Conservation (phyloP, 2,888 invertebrate species). For the Aromia moschata region DNA sequence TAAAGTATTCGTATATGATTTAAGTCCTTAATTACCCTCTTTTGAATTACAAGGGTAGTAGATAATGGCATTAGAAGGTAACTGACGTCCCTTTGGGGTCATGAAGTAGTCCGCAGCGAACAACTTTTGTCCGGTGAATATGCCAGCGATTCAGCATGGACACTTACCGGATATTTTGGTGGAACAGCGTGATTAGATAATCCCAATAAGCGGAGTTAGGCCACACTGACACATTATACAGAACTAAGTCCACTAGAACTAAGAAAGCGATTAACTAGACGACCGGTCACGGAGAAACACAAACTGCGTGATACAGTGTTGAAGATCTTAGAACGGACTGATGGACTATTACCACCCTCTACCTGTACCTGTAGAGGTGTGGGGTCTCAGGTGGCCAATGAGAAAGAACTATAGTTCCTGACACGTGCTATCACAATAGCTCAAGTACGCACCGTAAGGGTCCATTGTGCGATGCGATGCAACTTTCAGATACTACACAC, state of each 20-base stretch:
- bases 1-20: no score
- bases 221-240: slow-evolving; percentile 11
- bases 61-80: no score
- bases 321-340: slow-evolving; percentile 41
- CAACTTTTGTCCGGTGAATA: no score
- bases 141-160: no score
- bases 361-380: slow-evolving; percentile 49
- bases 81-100: no score
- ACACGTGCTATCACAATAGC: slow-evolving; percentile 42
- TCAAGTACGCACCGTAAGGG: slow-evolving; percentile 37
- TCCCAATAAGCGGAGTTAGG: slow-evolving; percentile 11
- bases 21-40: no score
- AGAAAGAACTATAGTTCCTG: slow-evolving; percentile 32
- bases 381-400: slow-evolving; percentile 47
- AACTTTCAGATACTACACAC: slow-evolving; percentile 27
- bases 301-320: slow-evolving; percentile 32
- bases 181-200: slow-evolving; percentile 7
- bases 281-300: slow-evolving; percentile 8
- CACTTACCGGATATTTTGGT: slow-evolving; percentile 12
- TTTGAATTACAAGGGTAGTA: no score
- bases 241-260: neutral
- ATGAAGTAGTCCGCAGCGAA: no score
- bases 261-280: slow-evolving; percentile 10
- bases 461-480: slow-evolving; percentile 32
- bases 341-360: slow-evolving; percentile 46